Conservation (phyloP, 2,797 vertebrate species). For the Tolypeutes matacus region DNA sequence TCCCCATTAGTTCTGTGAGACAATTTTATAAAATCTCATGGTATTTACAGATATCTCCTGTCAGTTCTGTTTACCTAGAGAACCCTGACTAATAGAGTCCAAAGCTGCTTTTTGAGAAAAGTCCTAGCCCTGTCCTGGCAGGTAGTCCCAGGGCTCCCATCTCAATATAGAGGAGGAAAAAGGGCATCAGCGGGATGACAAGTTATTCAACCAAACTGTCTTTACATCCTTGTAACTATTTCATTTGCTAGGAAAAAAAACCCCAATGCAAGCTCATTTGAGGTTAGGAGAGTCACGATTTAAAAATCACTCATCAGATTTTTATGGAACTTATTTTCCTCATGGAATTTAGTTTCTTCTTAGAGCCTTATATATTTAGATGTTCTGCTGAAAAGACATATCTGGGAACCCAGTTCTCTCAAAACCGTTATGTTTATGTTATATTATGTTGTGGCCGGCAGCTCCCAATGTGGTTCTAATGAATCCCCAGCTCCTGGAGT, state of each 20-base stretch:
- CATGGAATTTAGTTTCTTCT: neutral
- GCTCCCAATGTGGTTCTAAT: accelerated
- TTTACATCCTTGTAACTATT: neutral
- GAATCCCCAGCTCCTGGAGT: neutral
- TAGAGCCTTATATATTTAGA: neutral
- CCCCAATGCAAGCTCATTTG: neutral
- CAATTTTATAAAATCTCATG: too few species aligned
- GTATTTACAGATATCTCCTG: too few species aligned
- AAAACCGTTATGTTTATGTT: accelerated
- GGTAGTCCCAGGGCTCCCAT: neutral
- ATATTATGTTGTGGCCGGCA: accelerated
- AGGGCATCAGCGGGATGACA: neutral
- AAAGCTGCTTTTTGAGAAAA: neutral
- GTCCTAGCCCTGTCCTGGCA: neutral
- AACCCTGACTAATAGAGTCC: too few species aligned
- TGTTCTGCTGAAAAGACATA: neutral
- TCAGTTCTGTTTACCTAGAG: too few species aligned
- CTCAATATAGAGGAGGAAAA: neutral
- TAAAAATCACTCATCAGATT: neutral
- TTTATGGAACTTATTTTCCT: neutral
- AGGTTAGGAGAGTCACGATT: neutral
- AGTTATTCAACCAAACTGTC: neutral
- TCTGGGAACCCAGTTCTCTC: neutral
- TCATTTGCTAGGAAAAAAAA: neutral
- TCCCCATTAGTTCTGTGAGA: too few species aligned